phyloP scores from a whole-genome alignment of 1,140 invertebrate species.

The Solen grandis region DNA sequence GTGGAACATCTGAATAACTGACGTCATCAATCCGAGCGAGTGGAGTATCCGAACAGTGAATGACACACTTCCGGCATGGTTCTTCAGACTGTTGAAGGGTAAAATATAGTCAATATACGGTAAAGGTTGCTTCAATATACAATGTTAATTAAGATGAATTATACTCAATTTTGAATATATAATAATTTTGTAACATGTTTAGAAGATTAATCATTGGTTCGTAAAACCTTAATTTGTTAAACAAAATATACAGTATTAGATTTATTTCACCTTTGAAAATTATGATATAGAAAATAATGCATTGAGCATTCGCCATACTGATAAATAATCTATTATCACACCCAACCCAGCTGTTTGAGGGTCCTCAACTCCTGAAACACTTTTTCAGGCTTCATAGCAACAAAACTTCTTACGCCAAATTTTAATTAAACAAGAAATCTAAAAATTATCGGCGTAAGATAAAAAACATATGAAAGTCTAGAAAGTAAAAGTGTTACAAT shows the following conservation, averaged over 20 bases:
- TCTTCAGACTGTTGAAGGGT: constrained; percentile 76
- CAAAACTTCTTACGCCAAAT: too few species aligned
- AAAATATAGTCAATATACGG: too few species aligned
- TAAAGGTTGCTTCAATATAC: not conserved
- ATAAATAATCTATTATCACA: not conserved
- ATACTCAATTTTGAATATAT: not conserved
- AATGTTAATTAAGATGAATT: not conserved
- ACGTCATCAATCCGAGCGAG: constrained; percentile 75
- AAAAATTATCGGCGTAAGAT: too few species aligned
- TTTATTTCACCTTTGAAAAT: not conserved
- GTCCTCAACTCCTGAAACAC: too few species aligned
- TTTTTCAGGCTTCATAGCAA: too few species aligned
- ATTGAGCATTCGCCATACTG: not conserved
- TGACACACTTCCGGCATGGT: constrained; percentile 68
- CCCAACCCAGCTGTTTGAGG: not conserved
- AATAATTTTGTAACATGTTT: not conserved
- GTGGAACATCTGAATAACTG: constrained; percentile 78
- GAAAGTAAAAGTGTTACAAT: too few species aligned
- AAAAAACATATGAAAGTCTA: too few species aligned
- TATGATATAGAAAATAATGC: not conserved
- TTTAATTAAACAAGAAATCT: too few species aligned
- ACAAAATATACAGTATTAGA: not conserved
- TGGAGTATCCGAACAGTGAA: constrained; percentile 78
- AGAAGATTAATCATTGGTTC: not conserved
- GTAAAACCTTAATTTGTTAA: not conserved